Evolutionary conservation across 92 coral and sea anemone species (phyloP), one percentile per base, ranked within the genome.

Genomic region (Siderastrea radians): DNA sequence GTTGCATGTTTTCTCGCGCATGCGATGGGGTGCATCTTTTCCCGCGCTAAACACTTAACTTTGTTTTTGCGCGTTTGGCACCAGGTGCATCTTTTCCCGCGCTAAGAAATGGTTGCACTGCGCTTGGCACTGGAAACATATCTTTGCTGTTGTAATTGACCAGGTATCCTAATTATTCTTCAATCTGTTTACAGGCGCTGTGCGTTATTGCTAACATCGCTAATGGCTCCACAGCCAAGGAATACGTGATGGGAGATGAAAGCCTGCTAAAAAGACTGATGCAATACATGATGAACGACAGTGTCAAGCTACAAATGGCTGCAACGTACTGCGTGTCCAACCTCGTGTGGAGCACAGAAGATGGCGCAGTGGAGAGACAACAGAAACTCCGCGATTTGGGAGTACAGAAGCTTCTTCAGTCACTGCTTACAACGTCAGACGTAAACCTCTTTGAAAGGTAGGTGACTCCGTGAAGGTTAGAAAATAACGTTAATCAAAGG

Each of bases 141-240:
- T 26, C 38, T 26, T 26, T 26, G 38, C 38, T 26, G 38, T 26
- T 55, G 61, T 55, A 7, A 55, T 55, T 55, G 61, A 14, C n/a
- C 68, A 16, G 68, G 19, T 13, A 15, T 59, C 3, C n/a, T 3
- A n/a, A 47, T 5, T 59, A 1, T 11, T 4, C 44, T 49, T 57
- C 19, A 14, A 45, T 77, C 45, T n/a, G 12, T 77, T 1, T 15
- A 4, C 86, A 97, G 99, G 99, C 99, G 59, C 77, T 97, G 68
- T 97, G 99, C 82, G 97, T 97, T 16, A 92, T 97, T 62, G 99
- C 96, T 16, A 97, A 97, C 90, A 96, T 97, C 54, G 99, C 99
- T 3, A 97, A 97, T 69, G 99, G 99, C 14, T 88, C 98, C 13
- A 74, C 98, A 44, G 99, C 98, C 44, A 97, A 97, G 84, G 99